Base-by-base conservation (phyloP, 2,888 invertebrate species). In the Galeopsomyia nigrocyanea region DNA sequence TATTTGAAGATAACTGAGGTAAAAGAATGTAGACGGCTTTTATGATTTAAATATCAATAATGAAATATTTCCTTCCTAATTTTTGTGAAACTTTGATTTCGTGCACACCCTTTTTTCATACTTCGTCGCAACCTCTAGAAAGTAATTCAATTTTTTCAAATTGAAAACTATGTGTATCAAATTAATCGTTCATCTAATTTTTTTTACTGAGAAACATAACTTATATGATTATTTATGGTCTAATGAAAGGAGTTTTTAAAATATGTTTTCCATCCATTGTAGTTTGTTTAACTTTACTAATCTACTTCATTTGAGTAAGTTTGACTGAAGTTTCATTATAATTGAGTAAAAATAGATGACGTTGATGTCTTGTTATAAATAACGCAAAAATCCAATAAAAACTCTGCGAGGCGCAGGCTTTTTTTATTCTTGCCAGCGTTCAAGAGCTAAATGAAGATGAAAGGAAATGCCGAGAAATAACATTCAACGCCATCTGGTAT, bases 1-100 rank as follows among this genome's bases (percentile, higher is more conserved):
- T 69, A 47, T 63, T 72, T 66, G 69, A 72, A 72, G 46, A 53
- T 66, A 65, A 70, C 56, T 51, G 53, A 61, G 65, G 68, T 65
- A 61, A 64, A 68, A 64, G 46, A 68, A 62, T 75, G 73, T 75
- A 75, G 68, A 73, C 56, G 51, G 65, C 73, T 75, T 75, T 71
- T 71, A 67, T 70, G 22, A 65, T 71, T 75, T 71, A 58, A 73
- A 67, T 72, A 75, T 72, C 61, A 75, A 75, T 73, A 73, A 73
- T 75, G 73, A 75, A 73, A 75, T 75, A 64, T 67, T 70, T 65
- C 68, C 70, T 71, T 75, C 67, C 71, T 73, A 68, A 69, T 68
- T 75, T n/a, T 61, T 75, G 57, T 70, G 60, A 72, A 67, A 61
- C 61, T 67, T 72, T 62, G 63, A 72, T 73, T 55, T 9, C 5